phyloP scores from a whole-genome alignment of 2,888 invertebrate genomes.

The Drosophila maculinotata region DNA sequence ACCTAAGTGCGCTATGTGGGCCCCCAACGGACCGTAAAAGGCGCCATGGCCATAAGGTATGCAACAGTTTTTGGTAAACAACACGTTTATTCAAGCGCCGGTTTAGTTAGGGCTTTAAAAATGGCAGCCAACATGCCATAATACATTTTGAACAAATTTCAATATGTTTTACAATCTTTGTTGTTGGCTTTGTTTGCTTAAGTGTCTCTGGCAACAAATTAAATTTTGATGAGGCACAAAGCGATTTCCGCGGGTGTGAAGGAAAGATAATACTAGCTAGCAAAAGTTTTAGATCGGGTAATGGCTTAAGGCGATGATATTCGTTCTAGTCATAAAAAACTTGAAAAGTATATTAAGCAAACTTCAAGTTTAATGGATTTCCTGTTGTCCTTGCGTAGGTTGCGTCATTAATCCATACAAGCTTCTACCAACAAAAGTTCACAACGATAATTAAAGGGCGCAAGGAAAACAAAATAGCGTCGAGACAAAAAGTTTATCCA shows the following conservation, averaged over 20 bases:
- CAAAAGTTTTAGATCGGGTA: slow-evolving; percentile 2
- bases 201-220: slow-evolving; percentile 23
- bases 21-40: slow-evolving; percentile 32
- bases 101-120: slow-evolving; percentile 23
- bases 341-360: slow-evolving; percentile 17
- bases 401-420: slow-evolving; percentile 2
- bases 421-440: slow-evolving; percentile 8
- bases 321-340: slow-evolving; percentile 5
- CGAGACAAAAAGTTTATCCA: slow-evolving; percentile 14
- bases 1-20: slow-evolving; percentile 11
- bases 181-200: slow-evolving; percentile 9
- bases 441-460: slow-evolving; percentile 5
- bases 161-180: slow-evolving; percentile 34
- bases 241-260: not conserved
- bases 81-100: slow-evolving; percentile 36
- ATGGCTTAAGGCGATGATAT: not conserved
- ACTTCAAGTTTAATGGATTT: slow-evolving; percentile 53
- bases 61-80: slow-evolving; percentile 43
- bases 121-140: slow-evolving; percentile 16
- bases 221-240: slow-evolving; percentile 45
- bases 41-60: slow-evolving; percentile 30
- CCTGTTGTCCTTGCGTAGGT: slow-evolving; percentile 27
- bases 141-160: slow-evolving; percentile 26
- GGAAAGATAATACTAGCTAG: not conserved
- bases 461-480: slow-evolving; percentile 2